Base-by-base conservation (phyloP, 2,113 vertebrate genomes). In the Muntiacus muntjak region DNA sequence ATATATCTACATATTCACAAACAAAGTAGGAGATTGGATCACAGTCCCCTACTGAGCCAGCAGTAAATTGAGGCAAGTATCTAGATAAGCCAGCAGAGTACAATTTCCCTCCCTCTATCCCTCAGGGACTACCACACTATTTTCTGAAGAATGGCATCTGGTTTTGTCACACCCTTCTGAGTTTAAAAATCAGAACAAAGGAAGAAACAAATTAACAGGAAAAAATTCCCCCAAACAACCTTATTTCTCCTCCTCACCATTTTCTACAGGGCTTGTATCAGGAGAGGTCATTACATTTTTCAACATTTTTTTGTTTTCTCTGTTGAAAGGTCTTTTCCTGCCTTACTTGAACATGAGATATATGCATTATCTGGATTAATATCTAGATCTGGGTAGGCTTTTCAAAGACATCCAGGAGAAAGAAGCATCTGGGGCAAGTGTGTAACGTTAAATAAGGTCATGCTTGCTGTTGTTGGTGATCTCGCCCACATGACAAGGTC, bases 381-480 rank as follows among this genome's bases (percentile, higher is more conserved):
- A 79, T 95, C 30, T 67, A 8, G 21, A 57, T 89, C 57, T 93
- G 10, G 21, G 57, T 71, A 52, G 87, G 12, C 47, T 98, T 96
- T 93, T 60, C 93, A 95, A 78, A 97, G 85, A 83, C 81, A 91
- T 82, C 25, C 47, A 78, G 62, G 92, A 94, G 87, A 79, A 89
- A 89, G 85, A n/a, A 57, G 33, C 67, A 67, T 47, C n/a, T 11
- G 78, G 40, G 54, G n/a, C 43, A 82, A 97, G 88, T 2, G 12
- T 64, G 36, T 45, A 11, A 55, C 78, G 91, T 97, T 96, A 97
- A 97, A 9, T 96, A 86, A 98, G 98, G 98, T 97, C 97, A 94
- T 10, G 91, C 91, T 95, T 87, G 82, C 94, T 94, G 71, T 36
- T 84, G 52, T 28, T 52, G 87, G 82, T 93, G 54, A 94, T 90